Base-by-base conservation (phyloP, 2,113 vertebrate species). In the Oncorhynchus kisutch region DNA sequence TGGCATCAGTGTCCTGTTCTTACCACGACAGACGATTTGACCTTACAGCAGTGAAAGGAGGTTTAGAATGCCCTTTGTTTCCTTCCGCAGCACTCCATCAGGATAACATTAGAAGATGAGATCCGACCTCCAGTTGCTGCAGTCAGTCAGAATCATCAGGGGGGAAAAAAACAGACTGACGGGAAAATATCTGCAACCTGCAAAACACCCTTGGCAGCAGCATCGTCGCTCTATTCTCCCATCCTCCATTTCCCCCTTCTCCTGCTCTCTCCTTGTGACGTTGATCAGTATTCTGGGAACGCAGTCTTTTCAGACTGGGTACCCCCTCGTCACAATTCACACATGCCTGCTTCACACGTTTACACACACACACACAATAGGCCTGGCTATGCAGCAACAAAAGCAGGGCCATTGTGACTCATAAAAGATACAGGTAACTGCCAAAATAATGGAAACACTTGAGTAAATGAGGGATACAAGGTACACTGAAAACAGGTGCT, bases 241-340 rank as follows among this genome's bases (percentile, higher is more conserved):
- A 51, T 51, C 49, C 49, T 16, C 49, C 11, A 1, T 16, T 29
- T 1, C 24, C 24, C 7, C 29, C 29, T 18, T 45, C 39, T 45
- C 39, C 39, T 45, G 39, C 39, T 27, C 49, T 27, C 16, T 66
- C 22, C 7, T 54, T 78, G 27, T 71, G 49, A 71, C 71, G 62
- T 83, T 7, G 20, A 80, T 72, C 65, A 74, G 62, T 45, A 73
- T 59, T 74, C 48, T 9, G 27, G 69, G 29, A 39, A 22, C 39
- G 11, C 9, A 45, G 51, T 5, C 51, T 54, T 54, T 54, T 54
- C 51, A 54, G 51, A 54, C 51, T 18, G 16, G 51, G 51, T 54
- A 54, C 16, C 12, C 13, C 16, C 51, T 54, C 16, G 3, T 54
- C 20, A 60, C 51, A 70, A 70, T 20, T 45, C 6, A 22, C 68